A percentile compares a stretch with the other conserved stretches of the same genome.
Evolutionary conservation across 2,113 vertebrate genomes (phyloP).

Genomic region (Bos javanicus): DNA sequence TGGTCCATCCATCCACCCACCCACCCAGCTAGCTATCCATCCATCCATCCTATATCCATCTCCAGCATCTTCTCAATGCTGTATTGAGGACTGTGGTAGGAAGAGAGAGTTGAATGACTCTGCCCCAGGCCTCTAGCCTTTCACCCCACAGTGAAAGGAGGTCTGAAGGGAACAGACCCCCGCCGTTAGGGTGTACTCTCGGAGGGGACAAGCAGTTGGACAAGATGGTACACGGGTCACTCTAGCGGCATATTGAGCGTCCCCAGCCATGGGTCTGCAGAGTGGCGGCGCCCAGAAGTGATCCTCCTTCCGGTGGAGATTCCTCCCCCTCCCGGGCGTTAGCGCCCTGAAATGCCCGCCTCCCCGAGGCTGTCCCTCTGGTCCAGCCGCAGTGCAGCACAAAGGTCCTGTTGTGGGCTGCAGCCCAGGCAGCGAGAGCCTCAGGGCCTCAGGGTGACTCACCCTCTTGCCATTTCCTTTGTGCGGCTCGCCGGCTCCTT

Average conservation of each 20-base stretch:
- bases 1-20: neutral
- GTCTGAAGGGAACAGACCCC: neutral
- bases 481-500: conserved; percentile 63
- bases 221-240: neutral
- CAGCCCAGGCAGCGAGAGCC: conserved; percentile 38
- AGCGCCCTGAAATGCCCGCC: conserved; percentile 51
- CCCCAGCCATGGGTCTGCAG: neutral
- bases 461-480: conserved; percentile 81
- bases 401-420: conserved; percentile 62
- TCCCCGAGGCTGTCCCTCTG: neutral
- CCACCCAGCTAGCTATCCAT: neutral
- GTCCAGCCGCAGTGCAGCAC: conserved; percentile 28
- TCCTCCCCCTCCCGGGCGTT: fast-evolving
- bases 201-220: neutral
- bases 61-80: neutral
- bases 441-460: conserved; percentile 76
- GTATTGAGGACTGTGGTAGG: too few species aligned
- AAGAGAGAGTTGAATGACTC: neutral
- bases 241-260: neutral
- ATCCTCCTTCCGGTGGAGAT: fast-evolving
- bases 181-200: neutral
- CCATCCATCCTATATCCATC: neutral
- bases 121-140: neutral
- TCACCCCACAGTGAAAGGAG: neutral
- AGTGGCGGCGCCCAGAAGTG: fast-evolving